phyloP scores from a whole-genome alignment of 2,797 vertebrate genomes.

The Characodon lateralis region DNA sequence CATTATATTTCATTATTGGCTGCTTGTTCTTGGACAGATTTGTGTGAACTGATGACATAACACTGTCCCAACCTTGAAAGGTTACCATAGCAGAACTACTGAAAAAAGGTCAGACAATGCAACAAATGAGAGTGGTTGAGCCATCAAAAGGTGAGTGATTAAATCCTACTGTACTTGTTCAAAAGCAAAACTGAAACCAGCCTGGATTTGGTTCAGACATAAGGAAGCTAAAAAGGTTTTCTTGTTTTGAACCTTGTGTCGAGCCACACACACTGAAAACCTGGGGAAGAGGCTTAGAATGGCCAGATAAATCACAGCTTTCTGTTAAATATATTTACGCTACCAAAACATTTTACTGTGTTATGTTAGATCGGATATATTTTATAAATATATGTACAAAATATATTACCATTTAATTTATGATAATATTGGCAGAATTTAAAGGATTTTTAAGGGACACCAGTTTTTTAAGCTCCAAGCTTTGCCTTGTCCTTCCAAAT shows the following conservation, averaged over 20 bases:
- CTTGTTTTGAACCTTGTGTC: background rate
- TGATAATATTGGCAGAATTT: too few relatives aligned
- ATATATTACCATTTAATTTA: too few relatives aligned
- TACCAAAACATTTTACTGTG: too few relatives aligned
- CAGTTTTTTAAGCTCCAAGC: too few relatives aligned
- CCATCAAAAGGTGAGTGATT: background rate
- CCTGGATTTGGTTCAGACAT: background rate
- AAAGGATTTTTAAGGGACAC: too few relatives aligned
- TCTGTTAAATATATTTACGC: background rate
- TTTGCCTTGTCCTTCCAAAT: too few relatives aligned
- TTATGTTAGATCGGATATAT: too few relatives aligned
- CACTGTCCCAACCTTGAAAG: background rate
- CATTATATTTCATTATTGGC: background rate
- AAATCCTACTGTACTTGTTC: background rate
- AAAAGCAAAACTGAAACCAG: background rate
- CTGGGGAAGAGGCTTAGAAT: background rate
- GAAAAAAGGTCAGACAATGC: background rate
- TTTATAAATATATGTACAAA: too few relatives aligned
- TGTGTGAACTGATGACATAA: background rate
- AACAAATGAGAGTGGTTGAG: background rate
- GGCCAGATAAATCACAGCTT: background rate
- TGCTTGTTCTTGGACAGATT: constrained; percentile 2
- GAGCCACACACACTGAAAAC: background rate
- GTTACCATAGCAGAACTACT: background rate
- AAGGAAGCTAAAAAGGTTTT: background rate